phyloP scores from a whole-genome alignment of 2,888 invertebrate species.

The Prosopocoilus inquinatus region DNA sequence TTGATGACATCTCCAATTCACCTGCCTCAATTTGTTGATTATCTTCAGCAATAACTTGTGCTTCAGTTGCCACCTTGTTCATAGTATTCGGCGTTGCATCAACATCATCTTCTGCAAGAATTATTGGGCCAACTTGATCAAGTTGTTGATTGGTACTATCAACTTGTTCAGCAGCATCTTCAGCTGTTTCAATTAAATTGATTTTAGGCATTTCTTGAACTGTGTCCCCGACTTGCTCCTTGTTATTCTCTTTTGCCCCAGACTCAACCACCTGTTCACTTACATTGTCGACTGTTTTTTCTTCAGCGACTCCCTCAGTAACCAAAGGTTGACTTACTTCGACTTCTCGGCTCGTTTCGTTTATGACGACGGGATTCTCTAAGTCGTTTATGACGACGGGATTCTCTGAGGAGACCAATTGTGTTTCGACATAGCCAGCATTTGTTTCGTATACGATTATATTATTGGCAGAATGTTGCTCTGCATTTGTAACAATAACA shows the following conservation, averaged over 20 bases:
- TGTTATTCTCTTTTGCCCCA: neutral
- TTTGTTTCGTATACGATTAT: neutral
- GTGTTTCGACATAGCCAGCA: neutral
- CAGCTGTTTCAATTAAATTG: neutral
- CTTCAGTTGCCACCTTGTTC: too few species aligned
- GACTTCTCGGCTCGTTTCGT: neutral
- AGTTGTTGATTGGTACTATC: neutral
- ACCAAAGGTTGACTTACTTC: neutral
- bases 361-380: neutral
- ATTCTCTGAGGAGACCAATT: neutral
- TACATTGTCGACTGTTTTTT: neutral
- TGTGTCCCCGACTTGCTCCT: constrained; percentile 2
- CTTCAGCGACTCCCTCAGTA: neutral
- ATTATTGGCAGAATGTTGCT: neutral
- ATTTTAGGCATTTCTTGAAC: neutral
- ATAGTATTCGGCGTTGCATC: too few species aligned
- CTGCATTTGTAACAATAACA: neutral
- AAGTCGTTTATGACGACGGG: neutral
- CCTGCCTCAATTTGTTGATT: neutral
- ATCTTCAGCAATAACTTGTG: too few species aligned
- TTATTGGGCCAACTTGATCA: neutral
- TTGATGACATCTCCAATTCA: neutral
- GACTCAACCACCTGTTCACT: neutral
- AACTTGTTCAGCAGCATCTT: constrained; percentile 1
- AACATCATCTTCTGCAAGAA: too few species aligned